Conservation (phyloP, 2,888 invertebrate genomes). For the Polietes domitor region DNA sequence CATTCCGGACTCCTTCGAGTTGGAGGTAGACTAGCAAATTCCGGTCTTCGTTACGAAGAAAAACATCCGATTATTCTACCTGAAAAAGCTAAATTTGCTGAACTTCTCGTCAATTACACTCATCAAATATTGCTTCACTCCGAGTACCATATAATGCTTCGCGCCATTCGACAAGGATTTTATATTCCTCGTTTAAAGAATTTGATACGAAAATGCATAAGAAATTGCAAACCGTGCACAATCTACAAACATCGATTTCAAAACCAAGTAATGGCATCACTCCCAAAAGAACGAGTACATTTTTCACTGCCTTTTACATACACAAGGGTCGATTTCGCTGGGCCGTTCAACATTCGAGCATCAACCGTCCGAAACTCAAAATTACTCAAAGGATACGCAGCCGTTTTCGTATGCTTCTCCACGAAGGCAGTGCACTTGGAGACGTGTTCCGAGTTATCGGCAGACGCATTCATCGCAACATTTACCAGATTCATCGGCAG, state of each 20-base stretch:
- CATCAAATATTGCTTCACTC: slow-evolving; percentile 19
- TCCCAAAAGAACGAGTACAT: slow-evolving; percentile 44
- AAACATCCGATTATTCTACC: slow-evolving; percentile 12
- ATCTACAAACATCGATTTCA: slow-evolving; percentile 41
- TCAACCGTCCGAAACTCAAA: slow-evolving; percentile 25
- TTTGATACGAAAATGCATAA: slow-evolving; percentile 33
- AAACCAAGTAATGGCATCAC: slow-evolving; percentile 50
- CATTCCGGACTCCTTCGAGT: not conserved
- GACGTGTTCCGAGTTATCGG: slow-evolving; percentile 40
- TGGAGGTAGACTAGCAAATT: not conserved
- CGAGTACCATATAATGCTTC: slow-evolving; percentile 1
- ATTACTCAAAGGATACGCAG: slow-evolving; percentile 45
- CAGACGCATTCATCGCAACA: slow-evolving; percentile 42
- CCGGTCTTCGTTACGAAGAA: not conserved
- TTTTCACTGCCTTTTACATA: slow-evolving; percentile 47
- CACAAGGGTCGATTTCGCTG: slow-evolving; percentile 55
- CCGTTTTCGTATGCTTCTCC: slow-evolving; percentile 52
- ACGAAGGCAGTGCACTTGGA: slow-evolving; percentile 52
- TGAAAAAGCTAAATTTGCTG: not conserved
- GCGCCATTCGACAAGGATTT: slow-evolving; percentile 33
- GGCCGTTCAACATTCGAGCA: slow-evolving; percentile 50
- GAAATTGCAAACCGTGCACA: slow-evolving; percentile 49
- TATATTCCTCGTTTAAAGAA: slow-evolving; percentile 37
- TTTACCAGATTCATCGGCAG: slow-evolving; percentile 41
- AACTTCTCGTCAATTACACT: not conserved